These are phyloP conservation scores for Andricus grossulariae DNA, from an alignment of 1,140 invertebrate species.

Conservation along the genomic window DNA sequence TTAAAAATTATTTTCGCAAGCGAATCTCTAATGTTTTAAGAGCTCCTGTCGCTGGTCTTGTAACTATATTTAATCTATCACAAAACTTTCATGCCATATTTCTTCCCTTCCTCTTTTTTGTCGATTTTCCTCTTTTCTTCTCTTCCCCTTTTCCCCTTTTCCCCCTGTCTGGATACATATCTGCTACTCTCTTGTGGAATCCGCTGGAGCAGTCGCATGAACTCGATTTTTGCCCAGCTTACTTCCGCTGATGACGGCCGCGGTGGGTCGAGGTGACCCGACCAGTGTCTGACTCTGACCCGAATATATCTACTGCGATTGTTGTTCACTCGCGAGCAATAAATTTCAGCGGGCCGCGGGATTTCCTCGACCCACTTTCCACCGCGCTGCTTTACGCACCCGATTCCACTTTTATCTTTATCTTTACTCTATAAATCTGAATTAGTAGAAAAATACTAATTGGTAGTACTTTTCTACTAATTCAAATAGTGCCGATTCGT, in stretches of 20 bases:
- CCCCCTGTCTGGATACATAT: slow-evolving; percentile 4
- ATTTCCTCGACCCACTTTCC: slow-evolving; percentile 57
- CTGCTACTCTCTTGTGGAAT: slow-evolving; percentile 5
- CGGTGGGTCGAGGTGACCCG: slow-evolving; percentile 26
- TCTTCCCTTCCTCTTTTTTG: neutral
- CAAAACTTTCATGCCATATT: slow-evolving; percentile 10
- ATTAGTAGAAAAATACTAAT: too few species aligned
- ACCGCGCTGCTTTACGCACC: neutral
- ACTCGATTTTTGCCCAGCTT: slow-evolving; percentile 39
- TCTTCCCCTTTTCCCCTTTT: slow-evolving; percentile 19
- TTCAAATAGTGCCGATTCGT: too few species aligned
- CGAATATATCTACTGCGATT: slow-evolving; percentile 55
- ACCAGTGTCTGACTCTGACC: slow-evolving; percentile 42
- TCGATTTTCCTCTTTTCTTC: neutral
- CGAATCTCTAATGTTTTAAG: too few species aligned
- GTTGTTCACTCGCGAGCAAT: slow-evolving; percentile 58
- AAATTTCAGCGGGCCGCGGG: slow-evolving; percentile 50
- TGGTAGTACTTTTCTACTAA: too few species aligned
- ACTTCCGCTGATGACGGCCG: slow-evolving; percentile 33
- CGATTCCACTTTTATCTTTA: slow-evolving; percentile 5
- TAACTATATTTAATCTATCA: slow-evolving; percentile 32
- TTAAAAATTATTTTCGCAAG: too few species aligned
- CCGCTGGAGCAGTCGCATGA: slow-evolving; percentile 25
- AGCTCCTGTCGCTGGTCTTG: slow-evolving; percentile 1
- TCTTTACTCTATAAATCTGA: neutral